Evolutionary conservation across 30 jellyfish, hydroid and myxozoan species (phyloP), one percentile per base, ranked within the genome.

Genomic region (Hydractinia symbiolongicarpus): DNA sequence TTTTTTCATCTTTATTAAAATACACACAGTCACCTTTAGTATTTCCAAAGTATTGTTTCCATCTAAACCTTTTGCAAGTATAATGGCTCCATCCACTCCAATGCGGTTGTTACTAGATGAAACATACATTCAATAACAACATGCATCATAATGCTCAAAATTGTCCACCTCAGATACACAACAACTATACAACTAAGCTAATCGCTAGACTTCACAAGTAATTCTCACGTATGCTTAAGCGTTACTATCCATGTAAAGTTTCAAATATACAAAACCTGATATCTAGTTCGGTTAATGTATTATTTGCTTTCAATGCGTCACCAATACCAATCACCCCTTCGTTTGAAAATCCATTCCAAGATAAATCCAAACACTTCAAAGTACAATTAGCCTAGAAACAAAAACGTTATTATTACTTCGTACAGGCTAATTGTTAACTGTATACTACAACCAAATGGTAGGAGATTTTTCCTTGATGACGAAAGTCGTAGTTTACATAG

Each of bases 341-440:
- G 70, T 89, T 84, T 11, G 91, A 89, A 80, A 89, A 89, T 4
- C 97, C 97, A 61, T 89, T 89, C 97, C 97, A 89, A 4, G 97
- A 89, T 44, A 89, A 64, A 57, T 89, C 87, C 87, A 89, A 58
- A 60, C 60, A 9, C 53, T 80, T 66, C 57, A 89, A 56, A 4
- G 97, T 76, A 61, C 95, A 84, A 76, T 89, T 89, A 49, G 95
- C 58, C 97, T 89, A 54, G 7, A 20, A 55, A 11, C 30, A 40
- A 54, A 87, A n/a, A 14, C 20, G 21, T 56, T 6, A 9, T 15
- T 69, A 69, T 30, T 30, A 30, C 44, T 30, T 30, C 44, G 44
- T 30, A 30, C 44, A 30, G 44, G 44, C 44, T 30, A 30, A 30
- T 30, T 30, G 44, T 30, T 30, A 30, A 30, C 44, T 30, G 44